Base-by-base conservation (phyloP, 1,140 invertebrate species). In the fruit fly (Drosophila melanogaster) region DNA sequence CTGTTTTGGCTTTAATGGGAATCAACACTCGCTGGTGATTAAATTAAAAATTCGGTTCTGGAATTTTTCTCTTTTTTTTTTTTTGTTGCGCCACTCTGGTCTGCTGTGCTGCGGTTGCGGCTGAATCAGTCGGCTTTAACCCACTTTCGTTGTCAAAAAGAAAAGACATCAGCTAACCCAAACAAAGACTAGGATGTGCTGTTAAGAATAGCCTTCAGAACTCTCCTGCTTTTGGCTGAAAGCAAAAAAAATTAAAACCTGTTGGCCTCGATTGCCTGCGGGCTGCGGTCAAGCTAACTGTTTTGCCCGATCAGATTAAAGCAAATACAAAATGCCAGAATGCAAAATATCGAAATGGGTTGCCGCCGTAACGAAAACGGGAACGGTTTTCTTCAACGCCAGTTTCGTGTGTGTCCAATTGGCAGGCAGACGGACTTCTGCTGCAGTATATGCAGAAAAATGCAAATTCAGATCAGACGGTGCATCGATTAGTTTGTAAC, bases 201-300 rank as follows among this genome's bases (percentile, higher is more conserved):
- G 41, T 5, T 3, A 44, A 37, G 54, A 57, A 70, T 15, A 55
- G 60, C 59, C 64, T 51, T 46, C 59, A 86, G 79, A 87, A 83
- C 47, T 33, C 53, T 58, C 49, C 49, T 64, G 30, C 65, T 43
- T 70, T 26, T 60, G 76, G 33, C 44, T 55, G 26, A 71, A n/a
- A 22, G 19, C 1, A 22, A 22, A 22, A 22, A 22, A 22, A 19
- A 19, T 2, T 19, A 56, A 86, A 86, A 83, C 83, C 81, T 79
- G 81, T 86, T 86, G 81, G 83, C 81, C 81, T 73, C 81, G 62
- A 69, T 86, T 72, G 70, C 17, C 22, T 14, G 65, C 40, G 2
- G n/a, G 10, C 58, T 67, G 64, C 80, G 80, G 80, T 83, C 80
- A 83, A 76, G 75, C 65, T 85, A 85, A 85, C 81, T 86, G 81